A percentile compares a stretch with the other conserved stretches of the same genome.
These are phyloP conservation scores for Stichodactyla mertensii DNA, from an alignment of 64 coral and sea anemone species.

Conservation along the genomic window DNA sequence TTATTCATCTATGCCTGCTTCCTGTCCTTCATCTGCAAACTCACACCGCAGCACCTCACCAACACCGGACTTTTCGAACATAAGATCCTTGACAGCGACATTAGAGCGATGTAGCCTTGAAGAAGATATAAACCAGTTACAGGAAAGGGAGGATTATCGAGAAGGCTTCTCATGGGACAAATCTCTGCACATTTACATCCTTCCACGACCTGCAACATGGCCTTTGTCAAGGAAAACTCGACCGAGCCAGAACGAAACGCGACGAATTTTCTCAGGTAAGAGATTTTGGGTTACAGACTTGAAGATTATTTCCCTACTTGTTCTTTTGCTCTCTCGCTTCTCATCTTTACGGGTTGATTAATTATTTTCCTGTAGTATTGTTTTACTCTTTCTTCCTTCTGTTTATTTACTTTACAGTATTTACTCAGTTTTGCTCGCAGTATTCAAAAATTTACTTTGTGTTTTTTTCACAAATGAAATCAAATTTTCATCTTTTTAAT, in stretches of 20 bases:
- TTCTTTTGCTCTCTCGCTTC: neutral
- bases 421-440: neutral
- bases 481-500: neutral
- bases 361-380: neutral
- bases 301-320: neutral
- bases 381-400: neutral
- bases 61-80: conserved; percentile 89
- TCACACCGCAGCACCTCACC: conserved; percentile 88
- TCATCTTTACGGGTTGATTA: neutral
- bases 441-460: neutral
- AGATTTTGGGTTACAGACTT: neutral
- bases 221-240: conserved; percentile 29
- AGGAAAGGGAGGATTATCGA: conserved; percentile 30
- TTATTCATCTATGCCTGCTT: conserved; percentile 81
- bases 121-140: conserved; percentile 50
- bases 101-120: conserved; percentile 63
- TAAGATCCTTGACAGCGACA: conserved; percentile 63
- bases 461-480: neutral
- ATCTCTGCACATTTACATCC: neutral
- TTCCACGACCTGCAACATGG: conserved; percentile 29
- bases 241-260: conserved; percentile 12
- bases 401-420: neutral
- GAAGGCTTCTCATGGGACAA: neutral
- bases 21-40: conserved; percentile 87
- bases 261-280: conserved; percentile 55